phyloP scores from a whole-genome alignment of 2,113 vertebrate species.

The Ammodytes marinus region DNA sequence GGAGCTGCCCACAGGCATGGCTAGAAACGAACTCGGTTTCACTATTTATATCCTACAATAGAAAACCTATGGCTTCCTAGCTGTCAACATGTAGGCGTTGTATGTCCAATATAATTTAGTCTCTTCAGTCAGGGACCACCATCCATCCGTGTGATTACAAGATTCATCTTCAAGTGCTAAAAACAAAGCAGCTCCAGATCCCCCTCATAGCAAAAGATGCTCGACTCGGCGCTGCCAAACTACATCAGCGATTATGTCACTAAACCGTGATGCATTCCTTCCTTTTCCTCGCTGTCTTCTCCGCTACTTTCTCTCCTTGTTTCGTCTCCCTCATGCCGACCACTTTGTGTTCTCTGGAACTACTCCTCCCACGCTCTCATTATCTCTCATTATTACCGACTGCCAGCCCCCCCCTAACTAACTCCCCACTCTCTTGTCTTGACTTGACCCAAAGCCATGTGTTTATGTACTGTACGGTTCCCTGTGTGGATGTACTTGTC shows the following conservation, averaged over 20 bases:
- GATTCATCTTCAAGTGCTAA: no score
- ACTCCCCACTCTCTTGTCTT: constrained; percentile 9
- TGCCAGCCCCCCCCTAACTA: background rate
- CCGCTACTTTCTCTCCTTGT: constrained; percentile 6
- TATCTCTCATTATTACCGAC: constrained; percentile 62
- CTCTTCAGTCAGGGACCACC: no score
- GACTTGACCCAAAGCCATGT: constrained; percentile 5
- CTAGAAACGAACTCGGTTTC: background rate
- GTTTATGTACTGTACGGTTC: constrained; percentile 11
- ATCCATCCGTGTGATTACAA: no score
- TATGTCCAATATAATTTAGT: no score
- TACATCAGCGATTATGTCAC: constrained; percentile 19
- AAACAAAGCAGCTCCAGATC: background rate
- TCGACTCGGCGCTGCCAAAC: background rate
- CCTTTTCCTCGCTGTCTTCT: constrained; percentile 2
- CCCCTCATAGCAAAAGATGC: constrained; percentile 7
- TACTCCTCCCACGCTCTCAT: constrained; percentile 61
- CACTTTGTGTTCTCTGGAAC: constrained; percentile 46
- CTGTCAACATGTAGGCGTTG: background rate
- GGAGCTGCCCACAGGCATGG: constrained; percentile 67
- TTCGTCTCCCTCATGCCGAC: constrained; percentile 32
- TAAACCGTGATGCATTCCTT: constrained; percentile 9
- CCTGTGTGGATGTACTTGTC: constrained; percentile 1
- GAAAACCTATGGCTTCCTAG: background rate
- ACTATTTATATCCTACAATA: background rate